Evolutionary conservation across 2,797 vertebrate genomes (phyloP).

Genomic region (Poecilia velifera): DNA sequence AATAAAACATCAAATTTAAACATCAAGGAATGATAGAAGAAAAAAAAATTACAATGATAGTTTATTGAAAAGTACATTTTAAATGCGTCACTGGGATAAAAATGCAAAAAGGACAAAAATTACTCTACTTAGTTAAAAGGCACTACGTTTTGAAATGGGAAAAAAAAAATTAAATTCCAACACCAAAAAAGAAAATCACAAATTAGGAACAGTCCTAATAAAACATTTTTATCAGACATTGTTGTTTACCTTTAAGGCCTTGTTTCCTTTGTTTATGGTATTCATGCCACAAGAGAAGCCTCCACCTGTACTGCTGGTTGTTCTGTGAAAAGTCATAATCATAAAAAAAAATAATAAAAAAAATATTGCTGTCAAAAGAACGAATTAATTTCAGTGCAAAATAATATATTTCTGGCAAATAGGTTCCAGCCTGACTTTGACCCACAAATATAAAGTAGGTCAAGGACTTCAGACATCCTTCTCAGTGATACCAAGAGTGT

Average conservation of each 20-base stretch:
- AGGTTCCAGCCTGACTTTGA: constrained; percentile 37
- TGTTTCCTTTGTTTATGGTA: constrained; percentile 98
- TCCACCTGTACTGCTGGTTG: constrained; percentile 77
- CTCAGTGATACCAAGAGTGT: constrained; percentile 42
- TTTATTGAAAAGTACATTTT: not conserved
- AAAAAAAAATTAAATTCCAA: not conserved
- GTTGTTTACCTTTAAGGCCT: constrained; percentile 92
- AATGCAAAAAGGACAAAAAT: not conserved
- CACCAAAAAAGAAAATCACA: not conserved
- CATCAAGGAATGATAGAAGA: not conserved
- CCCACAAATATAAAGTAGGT: constrained; percentile 69
- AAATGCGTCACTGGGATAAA: not conserved
- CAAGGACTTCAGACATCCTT: constrained; percentile 65
- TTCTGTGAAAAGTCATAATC: constrained; percentile 72
- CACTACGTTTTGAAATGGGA: not conserved
- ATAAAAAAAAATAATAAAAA: not conserved
- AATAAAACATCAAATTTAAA: not conserved
- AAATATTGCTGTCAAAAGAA: not conserved
- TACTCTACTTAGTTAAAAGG: not conserved
- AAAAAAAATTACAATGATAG: not conserved
- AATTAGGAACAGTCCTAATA: not conserved
- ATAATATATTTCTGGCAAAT: constrained; percentile 9
- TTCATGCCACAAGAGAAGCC: constrained; percentile 95
- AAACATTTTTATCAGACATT: not conserved
- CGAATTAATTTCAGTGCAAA: constrained; percentile 9